These are phyloP conservation scores for Penaeus vannamei DNA, from an alignment of 1,140 invertebrate species.

Conservation along the genomic window DNA sequence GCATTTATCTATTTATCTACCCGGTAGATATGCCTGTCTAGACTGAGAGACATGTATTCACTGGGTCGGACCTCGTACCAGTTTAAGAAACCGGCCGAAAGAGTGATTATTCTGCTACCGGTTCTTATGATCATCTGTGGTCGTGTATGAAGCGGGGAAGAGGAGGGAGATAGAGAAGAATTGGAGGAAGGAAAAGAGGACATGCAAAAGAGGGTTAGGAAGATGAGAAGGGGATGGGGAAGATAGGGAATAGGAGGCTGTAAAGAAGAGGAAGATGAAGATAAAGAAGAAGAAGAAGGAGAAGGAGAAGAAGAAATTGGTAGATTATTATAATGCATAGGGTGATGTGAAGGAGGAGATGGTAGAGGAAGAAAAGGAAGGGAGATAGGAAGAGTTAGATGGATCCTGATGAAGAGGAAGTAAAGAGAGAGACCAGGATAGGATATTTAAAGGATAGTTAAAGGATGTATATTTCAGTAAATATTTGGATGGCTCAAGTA, in stretches of 20 bases:
- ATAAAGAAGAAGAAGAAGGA: no score
- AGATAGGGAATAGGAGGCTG: not conserved
- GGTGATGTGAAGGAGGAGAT: not conserved
- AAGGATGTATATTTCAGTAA: not conserved
- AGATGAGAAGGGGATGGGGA: not conserved
- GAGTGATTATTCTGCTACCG: not conserved
- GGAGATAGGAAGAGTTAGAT: not conserved
- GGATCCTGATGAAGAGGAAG: not conserved
- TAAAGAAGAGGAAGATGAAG: not conserved
- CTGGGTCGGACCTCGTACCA: no score
- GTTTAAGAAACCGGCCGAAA: no score
- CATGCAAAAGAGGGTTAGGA: not conserved
- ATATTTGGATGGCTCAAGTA: not conserved
- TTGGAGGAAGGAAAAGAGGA: not conserved
- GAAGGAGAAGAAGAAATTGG: not conserved
- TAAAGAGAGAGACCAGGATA: not conserved
- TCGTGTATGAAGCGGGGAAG: not conserved
- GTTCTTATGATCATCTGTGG: not conserved
- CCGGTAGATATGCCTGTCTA: no score
- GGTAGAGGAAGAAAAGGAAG: not conserved
- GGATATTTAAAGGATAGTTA: not conserved
- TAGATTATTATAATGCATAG: not conserved
- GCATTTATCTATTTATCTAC: no score
- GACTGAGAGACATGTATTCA: no score
- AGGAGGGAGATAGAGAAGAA: not conserved